Percentiles rank a stretch among this genome's conserved stretches.
phyloP scores from a whole-genome alignment of 2,888 invertebrate genomes.

The Tillus elongatus region DNA sequence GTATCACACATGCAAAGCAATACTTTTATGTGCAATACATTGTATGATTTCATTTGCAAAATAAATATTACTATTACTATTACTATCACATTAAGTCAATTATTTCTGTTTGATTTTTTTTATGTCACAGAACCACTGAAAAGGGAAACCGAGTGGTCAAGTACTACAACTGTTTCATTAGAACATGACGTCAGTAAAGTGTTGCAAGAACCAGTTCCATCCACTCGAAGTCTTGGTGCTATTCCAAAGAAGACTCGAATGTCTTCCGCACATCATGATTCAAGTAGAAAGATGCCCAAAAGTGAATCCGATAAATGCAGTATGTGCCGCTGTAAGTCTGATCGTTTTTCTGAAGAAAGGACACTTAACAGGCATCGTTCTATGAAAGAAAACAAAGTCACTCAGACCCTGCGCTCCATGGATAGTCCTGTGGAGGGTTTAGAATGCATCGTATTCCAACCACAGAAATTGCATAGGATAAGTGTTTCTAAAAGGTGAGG shows the following conservation, averaged over 20 bases:
- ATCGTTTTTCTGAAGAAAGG: constrained; percentile 19
- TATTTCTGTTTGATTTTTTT: no score
- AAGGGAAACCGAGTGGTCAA: constrained; percentile 46
- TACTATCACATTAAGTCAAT: no score
- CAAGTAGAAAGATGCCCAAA: constrained; percentile 30
- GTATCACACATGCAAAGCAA: no score
- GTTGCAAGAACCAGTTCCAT: constrained; percentile 40
- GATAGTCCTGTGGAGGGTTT: constrained; percentile 29
- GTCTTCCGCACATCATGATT: constrained; percentile 17
- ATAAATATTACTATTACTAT: no score
- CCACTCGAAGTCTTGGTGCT: constrained; percentile 55
- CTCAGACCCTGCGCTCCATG: constrained; percentile 25
- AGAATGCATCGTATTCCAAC: constrained; percentile 41
- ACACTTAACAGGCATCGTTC: constrained; percentile 24
- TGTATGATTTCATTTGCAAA: no score
- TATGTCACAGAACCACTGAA: constrained; percentile 38
- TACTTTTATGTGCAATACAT: no score
- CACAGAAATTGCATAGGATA: constrained; percentile 30
- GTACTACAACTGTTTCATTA: constrained; percentile 37
- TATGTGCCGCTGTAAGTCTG: constrained; percentile 26
- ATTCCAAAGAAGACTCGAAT: constrained; percentile 54
- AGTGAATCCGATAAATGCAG: constrained; percentile 37
- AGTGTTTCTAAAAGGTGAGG: constrained; percentile 14
- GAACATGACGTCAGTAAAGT: constrained; percentile 49
- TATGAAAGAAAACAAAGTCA: constrained; percentile 33